These are phyloP conservation scores for Pollenia angustigena DNA, from an alignment of 2,888 invertebrate genomes.

Conservation along the genomic window DNA sequence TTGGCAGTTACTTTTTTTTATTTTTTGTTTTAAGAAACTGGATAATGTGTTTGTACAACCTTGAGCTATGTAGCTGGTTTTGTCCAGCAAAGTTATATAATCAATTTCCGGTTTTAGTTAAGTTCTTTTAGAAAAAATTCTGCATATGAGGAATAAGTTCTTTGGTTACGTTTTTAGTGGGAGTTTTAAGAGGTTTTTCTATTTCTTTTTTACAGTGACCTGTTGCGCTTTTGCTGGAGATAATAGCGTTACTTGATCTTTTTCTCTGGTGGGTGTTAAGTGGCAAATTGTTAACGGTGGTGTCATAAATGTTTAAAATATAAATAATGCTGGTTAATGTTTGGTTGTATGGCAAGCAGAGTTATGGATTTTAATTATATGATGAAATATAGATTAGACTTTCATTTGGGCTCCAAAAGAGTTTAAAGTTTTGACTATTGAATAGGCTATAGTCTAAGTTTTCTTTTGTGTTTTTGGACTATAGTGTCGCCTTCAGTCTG, in stretches of 20 bases:
- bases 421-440: too few relatives aligned
- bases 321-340: constrained; percentile 15
- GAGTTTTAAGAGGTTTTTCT: constrained; percentile 17
- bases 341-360: neutral
- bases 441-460: too few relatives aligned
- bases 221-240: constrained; percentile 20
- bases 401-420: too few relatives aligned
- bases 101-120: constrained; percentile 59
- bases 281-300: constrained; percentile 68
- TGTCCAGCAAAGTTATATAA: constrained; percentile 24
- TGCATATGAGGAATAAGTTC: neutral
- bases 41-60: constrained; percentile 46
- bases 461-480: too few relatives aligned
- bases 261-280: constrained; percentile 61
- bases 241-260: constrained; percentile 37
- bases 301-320: constrained; percentile 53
- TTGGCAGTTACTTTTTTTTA: neutral
- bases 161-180: constrained; percentile 28
- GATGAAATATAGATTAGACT: too few relatives aligned
- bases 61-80: constrained; percentile 54
- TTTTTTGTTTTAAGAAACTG: constrained; percentile 16
- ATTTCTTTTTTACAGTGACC: constrained; percentile 7
- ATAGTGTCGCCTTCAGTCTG: too few relatives aligned
- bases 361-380: too few relatives aligned
- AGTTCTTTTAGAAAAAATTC: neutral